Evolutionary conservation across 37 sponge, comb jelly and placozoan species (phyloP), one percentile per base, ranked within the genome.

Genomic region (Aphrocallistes beatrix): DNA sequence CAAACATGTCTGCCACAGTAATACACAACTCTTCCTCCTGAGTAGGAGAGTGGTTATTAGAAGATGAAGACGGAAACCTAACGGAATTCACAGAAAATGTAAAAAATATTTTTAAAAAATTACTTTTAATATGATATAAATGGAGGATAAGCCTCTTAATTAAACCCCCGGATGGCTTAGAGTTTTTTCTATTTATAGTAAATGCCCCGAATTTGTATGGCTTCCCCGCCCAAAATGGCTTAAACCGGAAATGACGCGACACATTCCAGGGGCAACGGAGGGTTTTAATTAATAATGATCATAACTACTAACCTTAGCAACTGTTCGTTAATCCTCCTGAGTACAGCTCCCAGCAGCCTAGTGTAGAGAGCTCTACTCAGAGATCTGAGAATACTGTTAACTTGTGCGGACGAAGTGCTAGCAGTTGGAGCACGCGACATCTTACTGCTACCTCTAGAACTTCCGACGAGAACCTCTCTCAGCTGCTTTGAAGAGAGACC

Each of bases 341-440:
- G 75, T 6, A 60, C 75, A 19, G 75, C 75, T 3, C 75, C 75
- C n/a, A 60, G 21, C 75, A 60, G 75, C n/a, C 75, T 60, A 13
- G 75, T 60, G 75, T 60, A 60, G 8, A 60, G 75, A 60, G 75
- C 75, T 13, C 75, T 60, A 30, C 75, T 60, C 3, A 60, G 75
- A 19, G 34, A 19, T 60, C 21, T 60, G n/a, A 60, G 75, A 19
- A 30, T 60, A 28, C 10, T 60, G 34, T 60, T 60, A 60, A 60
- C 75, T 6, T 60, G 25, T 3, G 6, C n/a, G n/a, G 75, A 60
- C n/a, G n/a, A n/a, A n/a, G n/a, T n/a, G n/a, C 6, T 25, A 6
- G 75, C 75, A 60, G 75, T 25, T 3, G 17, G 10, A 13, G n/a
- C 75, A 19, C 75, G 75, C 3, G 75, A 19, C 34, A 25, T 60